These are phyloP conservation scores for Pycnomerus fuliginosus DNA, from an alignment of 2,888 invertebrate genomes.

Conservation along the genomic window DNA sequence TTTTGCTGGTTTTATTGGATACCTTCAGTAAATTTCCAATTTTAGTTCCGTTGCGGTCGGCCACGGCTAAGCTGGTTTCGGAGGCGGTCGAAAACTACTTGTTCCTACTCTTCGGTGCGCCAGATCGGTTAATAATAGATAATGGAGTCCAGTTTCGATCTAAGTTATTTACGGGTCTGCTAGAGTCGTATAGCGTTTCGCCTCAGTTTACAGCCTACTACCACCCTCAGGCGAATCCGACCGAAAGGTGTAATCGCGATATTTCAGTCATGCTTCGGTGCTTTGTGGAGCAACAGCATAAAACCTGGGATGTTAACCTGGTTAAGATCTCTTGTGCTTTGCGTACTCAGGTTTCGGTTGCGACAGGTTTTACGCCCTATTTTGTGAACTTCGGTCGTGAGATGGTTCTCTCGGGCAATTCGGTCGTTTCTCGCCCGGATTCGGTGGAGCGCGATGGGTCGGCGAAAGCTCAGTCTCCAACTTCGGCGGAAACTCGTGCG, in stretches of 20 bases:
- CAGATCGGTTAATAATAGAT: background rate
- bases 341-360: constrained; percentile 6
- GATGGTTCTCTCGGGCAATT: background rate
- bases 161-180: background rate
- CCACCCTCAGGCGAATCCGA: background rate
- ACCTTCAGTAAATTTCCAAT: background rate
- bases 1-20: background rate
- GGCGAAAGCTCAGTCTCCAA: background rate
- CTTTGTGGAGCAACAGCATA: background rate
- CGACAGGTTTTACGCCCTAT: constrained; percentile 13
- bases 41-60: background rate
- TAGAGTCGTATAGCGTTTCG: background rate
- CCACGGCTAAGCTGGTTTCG: background rate
- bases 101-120: background rate
- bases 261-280: background rate
- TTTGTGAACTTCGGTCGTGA: constrained; percentile 12
- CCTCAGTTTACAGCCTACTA: background rate
- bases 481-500: background rate
- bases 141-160: background rate
- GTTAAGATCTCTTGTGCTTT: constrained; percentile 1
- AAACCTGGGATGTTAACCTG: background rate
- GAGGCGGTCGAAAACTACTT: background rate
- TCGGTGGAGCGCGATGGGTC: background rate
- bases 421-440: background rate
- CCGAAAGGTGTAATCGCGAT: background rate